Evolutionary conservation across 2,113 vertebrate genomes (phyloP), one percentile per base, ranked within the genome.

Genomic region (Forbesichthys papilliferus): DNA sequence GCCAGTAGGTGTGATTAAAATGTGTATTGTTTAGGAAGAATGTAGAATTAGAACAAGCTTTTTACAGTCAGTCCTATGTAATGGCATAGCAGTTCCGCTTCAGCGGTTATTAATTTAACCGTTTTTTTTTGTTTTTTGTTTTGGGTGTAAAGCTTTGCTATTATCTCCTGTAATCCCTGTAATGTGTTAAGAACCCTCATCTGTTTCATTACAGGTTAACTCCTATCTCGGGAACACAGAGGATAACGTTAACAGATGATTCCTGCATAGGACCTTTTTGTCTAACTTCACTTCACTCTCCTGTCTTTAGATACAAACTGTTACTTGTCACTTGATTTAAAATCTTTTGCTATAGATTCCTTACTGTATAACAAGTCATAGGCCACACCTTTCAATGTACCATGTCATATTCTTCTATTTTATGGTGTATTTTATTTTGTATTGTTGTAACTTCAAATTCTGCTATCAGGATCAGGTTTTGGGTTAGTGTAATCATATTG

Each of bases 251-350:
- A 69, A 73, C 72, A 62, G 72, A 79, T 78, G 84, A 81, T 89
- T 88, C 88, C 90, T 90, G 80, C 86, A 90, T 53, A 95, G 94
- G 95, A 95, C 95, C 94, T 91, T 42, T 42, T 86, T 85, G 86
- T 92, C 91, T 85, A 89, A 89, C 88, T 89, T 93, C 94, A 89
- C 86, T 73, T 91, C 91, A 77, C 90, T 93, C 90, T 95, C 84
- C 91, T 87, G 87, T 90, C 92, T 90, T 88, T 91, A 84, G 90
- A 93, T 92, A 73, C 69, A 79, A 84, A 84, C 91, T 88, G 89
- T 85, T 87, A 89, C 86, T 66, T 75, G 81, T 93, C 93, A 91
- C 91, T 91, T 79, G 81, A 92, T 93, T 94, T 94, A 71, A 85
- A 76, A 73, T 85, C 72, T 70, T 84, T 84, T 76, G 16, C 53